Conservation (phyloP, 2,888 invertebrate genomes). For the Trissonchulus latispiculum region DNA sequence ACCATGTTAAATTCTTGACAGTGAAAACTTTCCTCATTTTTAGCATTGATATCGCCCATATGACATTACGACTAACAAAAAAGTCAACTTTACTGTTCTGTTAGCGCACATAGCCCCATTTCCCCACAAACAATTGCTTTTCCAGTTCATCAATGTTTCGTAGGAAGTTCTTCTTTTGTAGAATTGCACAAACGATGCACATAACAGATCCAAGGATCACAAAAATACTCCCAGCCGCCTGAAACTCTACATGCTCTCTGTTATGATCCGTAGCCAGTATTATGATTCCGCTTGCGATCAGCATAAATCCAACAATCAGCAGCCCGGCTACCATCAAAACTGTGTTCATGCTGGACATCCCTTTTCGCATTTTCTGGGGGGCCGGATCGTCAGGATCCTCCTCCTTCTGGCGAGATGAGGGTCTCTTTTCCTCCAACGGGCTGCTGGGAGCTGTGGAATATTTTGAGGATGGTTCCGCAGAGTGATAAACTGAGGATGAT, state of each 20-base stretch:
- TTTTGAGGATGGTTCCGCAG: background rate
- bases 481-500: background rate
- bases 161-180: constrained; percentile 22
- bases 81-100: too few relatives aligned
- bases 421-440: background rate
- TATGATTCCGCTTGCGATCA: constrained; percentile 16
- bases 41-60: too few relatives aligned
- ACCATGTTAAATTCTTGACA: too few relatives aligned
- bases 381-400: background rate
- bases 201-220: background rate
- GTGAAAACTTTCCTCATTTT: too few relatives aligned
- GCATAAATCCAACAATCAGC: constrained; percentile 17
- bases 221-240: constrained; percentile 10
- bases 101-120: background rate
- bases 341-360: constrained; percentile 12
- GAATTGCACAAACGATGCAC: constrained; percentile 8
- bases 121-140: constrained; percentile 7
- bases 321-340: constrained; percentile 21
- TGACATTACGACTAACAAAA: too few relatives aligned
- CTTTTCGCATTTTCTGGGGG: background rate
- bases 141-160: constrained; percentile 22
- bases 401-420: background rate
- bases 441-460: background rate
- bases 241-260: background rate
- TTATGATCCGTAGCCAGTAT: constrained; percentile 14